Evolutionary conservation across 1,140 invertebrate species (phyloP).

Genomic region (Camponotus floridanus): DNA sequence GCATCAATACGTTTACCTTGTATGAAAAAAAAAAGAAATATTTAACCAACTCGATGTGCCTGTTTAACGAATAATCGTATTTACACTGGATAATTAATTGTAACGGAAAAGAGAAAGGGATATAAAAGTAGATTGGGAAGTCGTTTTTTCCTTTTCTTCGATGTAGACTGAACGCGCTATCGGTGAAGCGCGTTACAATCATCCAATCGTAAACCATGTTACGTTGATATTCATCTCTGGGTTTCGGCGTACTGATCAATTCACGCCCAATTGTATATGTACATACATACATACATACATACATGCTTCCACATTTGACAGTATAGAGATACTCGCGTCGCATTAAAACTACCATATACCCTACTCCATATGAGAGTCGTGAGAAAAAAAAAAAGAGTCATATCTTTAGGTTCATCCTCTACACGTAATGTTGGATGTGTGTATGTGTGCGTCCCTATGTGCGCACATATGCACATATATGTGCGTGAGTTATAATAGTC

Average conservation of each 20-base stretch:
- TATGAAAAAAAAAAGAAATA: constrained; percentile 65
- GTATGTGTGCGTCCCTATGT: constrained; percentile 1
- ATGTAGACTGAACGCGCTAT: constrained; percentile 51
- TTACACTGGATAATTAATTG: constrained; percentile 66
- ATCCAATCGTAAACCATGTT: constrained; percentile 31
- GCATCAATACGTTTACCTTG: constrained; percentile 28
- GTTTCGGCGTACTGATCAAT: constrained; percentile 45
- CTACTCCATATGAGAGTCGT: constrained; percentile 49
- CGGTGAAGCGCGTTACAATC: constrained; percentile 63
- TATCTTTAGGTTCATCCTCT: constrained; percentile 78
- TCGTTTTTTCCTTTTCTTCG: constrained; percentile 41
- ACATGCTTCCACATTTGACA: constrained; percentile 69
- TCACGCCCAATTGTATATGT: constrained; percentile 47
- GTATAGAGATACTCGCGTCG: constrained; percentile 59
- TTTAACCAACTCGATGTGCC: constrained; percentile 85
- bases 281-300: constrained; percentile 62
- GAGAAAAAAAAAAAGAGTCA: constrained; percentile 73
- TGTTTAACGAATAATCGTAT: constrained; percentile 83
- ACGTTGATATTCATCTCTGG: constrained; percentile 53
- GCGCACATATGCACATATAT: constrained; percentile 7
- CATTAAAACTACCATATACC: constrained; percentile 34
- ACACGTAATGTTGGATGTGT: constrained; percentile 48
- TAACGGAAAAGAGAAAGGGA: constrained; percentile 46
- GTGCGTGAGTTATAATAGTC: constrained; percentile 46
- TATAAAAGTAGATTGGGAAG: constrained; percentile 29